Conservation (phyloP, 2,113 vertebrate genomes). For the Equus przewalskii region DNA sequence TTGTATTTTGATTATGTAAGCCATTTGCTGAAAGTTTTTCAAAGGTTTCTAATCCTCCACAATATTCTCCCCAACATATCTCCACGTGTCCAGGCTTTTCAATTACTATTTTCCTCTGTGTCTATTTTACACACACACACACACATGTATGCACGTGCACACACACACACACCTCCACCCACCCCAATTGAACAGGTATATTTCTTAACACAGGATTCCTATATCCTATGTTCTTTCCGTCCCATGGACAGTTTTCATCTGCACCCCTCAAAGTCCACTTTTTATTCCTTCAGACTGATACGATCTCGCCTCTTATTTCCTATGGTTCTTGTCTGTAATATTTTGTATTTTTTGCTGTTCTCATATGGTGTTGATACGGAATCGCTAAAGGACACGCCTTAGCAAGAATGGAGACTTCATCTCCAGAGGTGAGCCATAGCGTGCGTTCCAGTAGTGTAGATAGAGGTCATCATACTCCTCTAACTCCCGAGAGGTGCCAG, state of each 20-base stretch:
- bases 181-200: too few relatives aligned
- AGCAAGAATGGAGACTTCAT: too few relatives aligned
- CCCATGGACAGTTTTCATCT: neutral
- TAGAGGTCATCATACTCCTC: constrained; percentile 94
- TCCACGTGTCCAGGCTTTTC: neutral
- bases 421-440: rapidly evolving
- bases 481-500: constrained; percentile 92
- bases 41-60: neutral
- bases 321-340: neutral
- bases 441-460: constrained; percentile 92
- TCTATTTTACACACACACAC: neutral
- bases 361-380: neutral
- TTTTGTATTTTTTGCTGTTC: neutral
- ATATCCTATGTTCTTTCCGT: too few relatives aligned
- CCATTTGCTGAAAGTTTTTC: neutral
- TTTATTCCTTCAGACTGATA: neutral
- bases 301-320: neutral
- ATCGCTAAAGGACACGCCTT: neutral
- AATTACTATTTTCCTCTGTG: neutral
- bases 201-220: too few relatives aligned
- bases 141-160: too few relatives aligned
- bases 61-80: neutral
- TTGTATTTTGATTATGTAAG: neutral
- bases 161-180: too few relatives aligned
- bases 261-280: neutral